Evolutionary conservation across 2,113 vertebrate genomes (phyloP), one percentile per base, ranked within the genome.

Genomic region (Hydrochoerus hydrochaeris): DNA sequence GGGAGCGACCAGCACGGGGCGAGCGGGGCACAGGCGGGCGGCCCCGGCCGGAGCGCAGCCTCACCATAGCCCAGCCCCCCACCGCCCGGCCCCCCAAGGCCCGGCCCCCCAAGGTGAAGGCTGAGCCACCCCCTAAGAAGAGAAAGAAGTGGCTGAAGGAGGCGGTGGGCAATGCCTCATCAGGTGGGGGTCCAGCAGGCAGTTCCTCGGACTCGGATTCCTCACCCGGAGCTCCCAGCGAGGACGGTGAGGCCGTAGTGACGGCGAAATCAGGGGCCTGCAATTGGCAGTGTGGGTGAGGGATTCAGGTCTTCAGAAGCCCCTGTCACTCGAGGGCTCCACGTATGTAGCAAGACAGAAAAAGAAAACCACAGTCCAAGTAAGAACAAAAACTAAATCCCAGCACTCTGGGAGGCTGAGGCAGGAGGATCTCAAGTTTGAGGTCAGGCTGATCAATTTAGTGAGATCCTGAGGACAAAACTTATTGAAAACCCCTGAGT

Each of bases 101-200:
- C 69, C 98, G 98, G 97, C 99, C 95, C 95, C 54, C 98, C 54
- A 99, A 99, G 96, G 99, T 99, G 77, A 99, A 99, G 97, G 99
- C 99, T 0, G 99, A 99, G 94, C 99, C 99, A 0, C 99, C 99
- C 0, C 99, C 99, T 1, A 99, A 99, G 97, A 99, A 99, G 98
- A 99, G 99, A 95, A 99, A 99, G 98, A 99, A 99, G 98, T 99
- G 99, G 99, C 98, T 99, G 83, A 99, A 99, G 87, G 99, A 99
- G 89, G 99, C 98, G 0, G 98, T 94, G 0, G 98, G 99, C 12
- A 99, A 98, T 0, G 81, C 97, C 0, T 88, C 95, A 0, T 90
- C 92, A 0, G 80, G 91, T 0, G 97, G 94, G 16, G 96, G 85
- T 1, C 81, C 96, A 0, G 77, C 92, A 0, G 97, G 97, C 95